phyloP scores from a whole-genome alignment of 2,113 vertebrate species.

The Panthera uncia region DNA sequence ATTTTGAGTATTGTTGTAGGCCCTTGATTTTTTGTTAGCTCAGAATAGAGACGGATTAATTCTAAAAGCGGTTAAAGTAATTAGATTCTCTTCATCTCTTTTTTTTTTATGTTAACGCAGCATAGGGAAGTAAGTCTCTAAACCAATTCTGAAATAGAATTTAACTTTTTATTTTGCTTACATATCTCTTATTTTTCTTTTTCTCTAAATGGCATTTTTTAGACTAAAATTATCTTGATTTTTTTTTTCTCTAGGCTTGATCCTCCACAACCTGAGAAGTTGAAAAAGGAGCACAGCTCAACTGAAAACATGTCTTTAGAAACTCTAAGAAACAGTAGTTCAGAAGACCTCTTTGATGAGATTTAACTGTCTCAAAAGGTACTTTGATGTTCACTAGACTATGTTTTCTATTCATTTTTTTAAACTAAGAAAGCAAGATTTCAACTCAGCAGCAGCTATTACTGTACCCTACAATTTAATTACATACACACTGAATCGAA shows the following conservation, averaged over 20 bases:
- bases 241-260: conserved; percentile 81
- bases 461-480: conserved; percentile 37
- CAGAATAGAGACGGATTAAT: not conserved
- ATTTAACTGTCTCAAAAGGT: conserved; percentile 42
- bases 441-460: not conserved
- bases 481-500: conserved; percentile 5
- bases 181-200: not conserved
- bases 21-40: not conserved
- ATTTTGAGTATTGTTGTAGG: not conserved
- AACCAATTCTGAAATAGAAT: not conserved
- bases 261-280: conserved; percentile 68
- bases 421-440: not conserved
- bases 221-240: conserved; percentile 46
- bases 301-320: conserved; percentile 81
- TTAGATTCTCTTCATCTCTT: not conserved
- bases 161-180: conserved; percentile 36
- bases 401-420: conserved; percentile 31
- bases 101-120: not conserved
- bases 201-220: not conserved
- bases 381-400: not conserved
- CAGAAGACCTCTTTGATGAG: conserved; percentile 86
- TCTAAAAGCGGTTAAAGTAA: conserved; percentile 35
- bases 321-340: conserved; percentile 82
- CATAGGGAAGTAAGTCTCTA: not conserved
- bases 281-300: conserved; percentile 71